These are phyloP conservation scores for Tinamus major DNA, from an alignment of 2,797 vertebrate species.

Conservation along the genomic window DNA sequence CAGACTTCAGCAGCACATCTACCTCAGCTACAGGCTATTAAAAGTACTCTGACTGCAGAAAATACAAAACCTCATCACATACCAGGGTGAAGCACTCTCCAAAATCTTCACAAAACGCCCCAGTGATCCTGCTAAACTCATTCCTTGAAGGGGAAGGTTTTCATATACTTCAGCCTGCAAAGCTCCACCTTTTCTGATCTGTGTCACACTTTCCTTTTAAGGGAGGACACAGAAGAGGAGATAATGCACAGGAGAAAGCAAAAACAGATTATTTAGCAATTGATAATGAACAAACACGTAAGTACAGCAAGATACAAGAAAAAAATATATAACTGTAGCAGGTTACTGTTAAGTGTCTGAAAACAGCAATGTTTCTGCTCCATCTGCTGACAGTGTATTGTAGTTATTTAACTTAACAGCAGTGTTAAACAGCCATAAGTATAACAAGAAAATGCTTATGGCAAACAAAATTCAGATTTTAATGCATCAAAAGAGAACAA, in stretches of 20 bases:
- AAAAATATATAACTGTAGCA: neutral
- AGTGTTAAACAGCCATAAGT: neutral
- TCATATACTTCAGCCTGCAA: constrained; percentile 34
- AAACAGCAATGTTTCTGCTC: neutral
- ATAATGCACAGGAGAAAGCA: neutral
- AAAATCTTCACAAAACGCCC: neutral
- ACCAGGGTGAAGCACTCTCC: constrained; percentile 12
- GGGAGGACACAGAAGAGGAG: neutral
- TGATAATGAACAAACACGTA: neutral
- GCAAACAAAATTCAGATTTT: neutral
- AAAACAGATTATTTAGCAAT: neutral
- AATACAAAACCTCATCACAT: accelerated
- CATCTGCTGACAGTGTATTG: neutral
- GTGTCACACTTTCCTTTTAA: constrained; percentile 45
- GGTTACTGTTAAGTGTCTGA: neutral
- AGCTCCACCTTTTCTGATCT: constrained; percentile 58
- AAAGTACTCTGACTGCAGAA: neutral
- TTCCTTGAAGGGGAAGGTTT: constrained; percentile 11
- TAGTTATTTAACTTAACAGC: no score
- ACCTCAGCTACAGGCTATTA: neutral
- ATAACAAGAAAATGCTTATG: neutral
- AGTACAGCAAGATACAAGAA: neutral
- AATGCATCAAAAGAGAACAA: neutral
- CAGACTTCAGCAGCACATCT: neutral
- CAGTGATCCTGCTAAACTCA: constrained; percentile 32